Evolutionary conservation across 2,113 vertebrate species (phyloP), one percentile per base, ranked within the genome.

Genomic region (Channa maculata): DNA sequence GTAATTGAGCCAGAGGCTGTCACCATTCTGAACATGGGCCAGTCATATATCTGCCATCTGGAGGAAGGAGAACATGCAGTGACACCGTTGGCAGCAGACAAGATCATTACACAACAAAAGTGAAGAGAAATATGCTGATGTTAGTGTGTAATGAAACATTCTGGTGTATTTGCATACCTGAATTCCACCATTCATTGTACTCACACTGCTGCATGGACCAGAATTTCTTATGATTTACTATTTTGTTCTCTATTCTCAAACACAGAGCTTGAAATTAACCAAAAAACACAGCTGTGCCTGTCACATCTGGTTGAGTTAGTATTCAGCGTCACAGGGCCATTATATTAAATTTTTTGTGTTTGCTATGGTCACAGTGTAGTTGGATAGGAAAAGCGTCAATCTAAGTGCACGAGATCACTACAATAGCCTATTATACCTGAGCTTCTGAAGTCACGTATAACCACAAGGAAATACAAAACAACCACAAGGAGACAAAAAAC

Each of bases 21-120:
- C 62, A 57, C 34, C 66, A 55, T 41, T 34, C 51, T 72, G 49
- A 82, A 68, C 65, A 75, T 38, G 6, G 52, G 77, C 60, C 84
- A 78, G 5, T 77, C 44, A 2, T 65, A 57, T 37, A 65, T 80
- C 60, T 64, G 61, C 80, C 77, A 78, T 76, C 81, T 88, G 80
- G 77, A 69, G 39, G 13, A 15, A 37, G 54, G 51, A 52, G 54
- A 65, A 62, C 51, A 55, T 60, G 12, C 71, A 81, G 44, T 5
- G 53, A 34, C 53, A 44, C 45, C 14, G 51, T 1, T 81, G 75
- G 61, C 24, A 46, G 49, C 54, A 68, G 37, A 72, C 2, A 3
- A 33, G 6, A 80, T 54, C 41, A 61, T 84, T 77, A 55, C 54
- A 70, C 49, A 65, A 73, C 41, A 45, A 59, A 12, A 65, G 9